Base-by-base conservation (phyloP, 2,888 invertebrate species). In the Synergus japonicus region DNA sequence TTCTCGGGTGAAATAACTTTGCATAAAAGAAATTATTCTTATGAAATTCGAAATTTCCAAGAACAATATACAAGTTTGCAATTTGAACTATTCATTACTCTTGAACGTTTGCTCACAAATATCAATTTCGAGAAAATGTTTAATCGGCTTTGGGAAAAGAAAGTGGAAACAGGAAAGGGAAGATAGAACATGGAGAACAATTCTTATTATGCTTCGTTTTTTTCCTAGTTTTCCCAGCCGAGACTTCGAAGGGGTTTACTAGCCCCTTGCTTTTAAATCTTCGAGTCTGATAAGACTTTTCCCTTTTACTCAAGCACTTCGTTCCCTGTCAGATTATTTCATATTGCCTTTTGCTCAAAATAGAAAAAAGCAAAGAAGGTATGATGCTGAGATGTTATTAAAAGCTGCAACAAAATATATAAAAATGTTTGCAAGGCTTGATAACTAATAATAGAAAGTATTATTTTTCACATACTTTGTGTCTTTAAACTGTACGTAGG, bases 321-420 rank as follows among this genome's bases (percentile, higher is more conserved):
- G 73, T 73, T 73, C 54, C 37, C 15, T 73, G 73, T 73, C 73
- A 73, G 73, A 73, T 73, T 73, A 73, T 73, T 73, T 73, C 73
- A 73, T 73, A 73, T 73, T 73, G 73, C 73, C 73, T 37, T n/a
- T 37, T 49, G n/a, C 73, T 73, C 73, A 73, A 73, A 73, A 54
- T 41, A 73, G 73, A 54, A 54, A 54, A 73, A 69, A 9, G 12
- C 5, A n/a, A 73, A 29, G 5, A 73, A 37, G 73, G n/a, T 54
- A 54, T 0, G 37, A 54, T 7, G 37, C 73, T 73, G 12, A 22
- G 13, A 63, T 22, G 13, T 73, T 69, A 54, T 73, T 37, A 73
- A 73, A 73, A 29, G 54, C 73, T 54, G 37, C 37, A 29, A 22
- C 54, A 49, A 49, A 69, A 73, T 54, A n/a, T 54, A 29, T 29